Percentiles rank a stretch among this genome's conserved stretches.
Conservation (phyloP, 2,888 invertebrate genomes). For the Leptinotarsa rubiginosa region DNA sequence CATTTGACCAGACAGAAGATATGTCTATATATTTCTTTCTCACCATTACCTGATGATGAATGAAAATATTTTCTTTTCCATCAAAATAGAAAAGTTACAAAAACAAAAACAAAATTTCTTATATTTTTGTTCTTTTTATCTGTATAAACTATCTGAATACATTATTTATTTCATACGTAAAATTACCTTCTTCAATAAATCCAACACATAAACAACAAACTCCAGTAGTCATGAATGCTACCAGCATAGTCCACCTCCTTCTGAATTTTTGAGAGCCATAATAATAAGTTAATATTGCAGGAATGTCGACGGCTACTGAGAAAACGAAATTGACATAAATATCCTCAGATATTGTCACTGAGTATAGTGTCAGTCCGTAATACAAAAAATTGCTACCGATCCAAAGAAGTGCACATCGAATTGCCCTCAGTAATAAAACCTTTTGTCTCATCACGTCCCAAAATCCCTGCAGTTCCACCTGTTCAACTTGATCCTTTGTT, state of each 20-base stretch:
- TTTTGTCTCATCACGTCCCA: slow-evolving; percentile 68
- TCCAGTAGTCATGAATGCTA: slow-evolving; percentile 73
- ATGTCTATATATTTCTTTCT: no score
- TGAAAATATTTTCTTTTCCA: no score
- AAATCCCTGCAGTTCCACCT: slow-evolving; percentile 46
- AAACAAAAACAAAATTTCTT: no score
- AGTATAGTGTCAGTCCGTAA: slow-evolving; percentile 82
- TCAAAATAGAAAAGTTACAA: no score
- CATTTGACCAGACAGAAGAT: no score
- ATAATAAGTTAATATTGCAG: slow-evolving; percentile 75
- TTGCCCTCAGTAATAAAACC: slow-evolving; percentile 68
- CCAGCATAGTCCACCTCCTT: slow-evolving; percentile 73
- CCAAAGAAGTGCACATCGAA: slow-evolving; percentile 80
- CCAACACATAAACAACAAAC: slow-evolving; percentile 67
- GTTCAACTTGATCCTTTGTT: neutral
- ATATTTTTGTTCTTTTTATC: no score
- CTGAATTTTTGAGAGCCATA: slow-evolving; percentile 74
- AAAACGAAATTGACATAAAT: slow-evolving; percentile 80
- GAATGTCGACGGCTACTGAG: slow-evolving; percentile 76
- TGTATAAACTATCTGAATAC: no score
- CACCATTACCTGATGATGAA: no score
- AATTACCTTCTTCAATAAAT: slow-evolving; percentile 35
- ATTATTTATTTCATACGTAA: no score
- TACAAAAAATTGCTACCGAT: slow-evolving; percentile 81
- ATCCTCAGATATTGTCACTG: slow-evolving; percentile 79